Conservation (phyloP, 2,113 vertebrate species). For the Sebastes fasciatus region DNA sequence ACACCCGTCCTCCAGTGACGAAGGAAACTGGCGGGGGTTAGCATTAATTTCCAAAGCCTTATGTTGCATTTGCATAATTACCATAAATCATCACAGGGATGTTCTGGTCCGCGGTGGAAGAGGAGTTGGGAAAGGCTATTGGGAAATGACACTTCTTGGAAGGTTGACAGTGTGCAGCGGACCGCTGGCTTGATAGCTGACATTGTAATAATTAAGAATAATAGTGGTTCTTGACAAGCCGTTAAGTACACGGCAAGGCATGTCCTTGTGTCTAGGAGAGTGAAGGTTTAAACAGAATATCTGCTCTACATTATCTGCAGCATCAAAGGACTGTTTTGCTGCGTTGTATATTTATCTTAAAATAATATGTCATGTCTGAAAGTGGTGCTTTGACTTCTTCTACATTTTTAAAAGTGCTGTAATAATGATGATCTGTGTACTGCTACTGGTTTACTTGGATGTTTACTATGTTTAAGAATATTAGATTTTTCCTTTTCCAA, state of each 20-base stretch:
- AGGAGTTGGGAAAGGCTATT: constrained; percentile 17
- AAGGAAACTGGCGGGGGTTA: constrained; percentile 57
- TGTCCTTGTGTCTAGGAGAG: neutral
- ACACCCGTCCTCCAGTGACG: constrained; percentile 57
- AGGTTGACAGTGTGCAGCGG: constrained; percentile 22
- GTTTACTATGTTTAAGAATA: neutral
- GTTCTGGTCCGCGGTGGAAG: constrained; percentile 52
- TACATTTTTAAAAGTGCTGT: neutral
- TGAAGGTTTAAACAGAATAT: neutral
- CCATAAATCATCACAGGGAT: constrained; percentile 75
- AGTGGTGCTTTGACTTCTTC: neutral
- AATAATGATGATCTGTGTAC: neutral
- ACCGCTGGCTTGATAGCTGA: constrained; percentile 26
- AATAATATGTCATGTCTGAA: neutral
- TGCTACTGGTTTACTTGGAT: neutral
- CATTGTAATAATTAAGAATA: constrained; percentile 26
- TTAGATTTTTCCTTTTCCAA: neutral
- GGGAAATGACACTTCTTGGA: constrained; percentile 42
- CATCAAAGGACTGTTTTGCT: neutral
- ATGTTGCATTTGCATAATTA: constrained; percentile 80
- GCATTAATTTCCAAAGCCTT: constrained; percentile 78
- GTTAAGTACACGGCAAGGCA: neutral
- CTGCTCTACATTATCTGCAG: neutral
- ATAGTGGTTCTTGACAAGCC: constrained; percentile 20
- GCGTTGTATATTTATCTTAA: constrained; percentile 4